phyloP scores from a whole-genome alignment of 2,797 vertebrate species.

The Columba guinea region DNA sequence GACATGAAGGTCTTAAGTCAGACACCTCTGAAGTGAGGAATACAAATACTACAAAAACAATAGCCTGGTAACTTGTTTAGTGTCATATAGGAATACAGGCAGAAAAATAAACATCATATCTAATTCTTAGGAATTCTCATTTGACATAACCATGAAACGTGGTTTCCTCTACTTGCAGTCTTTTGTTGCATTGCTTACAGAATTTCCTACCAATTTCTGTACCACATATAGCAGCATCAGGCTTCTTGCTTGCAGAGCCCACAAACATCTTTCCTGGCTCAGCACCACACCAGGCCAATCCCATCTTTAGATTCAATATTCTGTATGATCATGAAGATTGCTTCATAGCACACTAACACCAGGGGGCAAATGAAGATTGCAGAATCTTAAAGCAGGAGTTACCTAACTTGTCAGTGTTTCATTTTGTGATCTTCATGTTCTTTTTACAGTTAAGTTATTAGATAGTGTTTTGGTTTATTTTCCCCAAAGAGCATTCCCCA shows the following conservation, averaged over 20 bases:
- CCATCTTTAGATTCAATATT: not conserved
- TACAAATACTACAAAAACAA: not conserved
- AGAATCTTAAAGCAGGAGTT: constrained; percentile 1
- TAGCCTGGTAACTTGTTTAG: not conserved
- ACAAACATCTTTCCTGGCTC: not conserved
- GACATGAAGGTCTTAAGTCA: not conserved
- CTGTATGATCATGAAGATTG: not conserved
- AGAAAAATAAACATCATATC: not conserved
- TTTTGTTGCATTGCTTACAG: not conserved
- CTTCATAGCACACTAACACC: constrained; percentile 32
- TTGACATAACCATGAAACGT: not conserved
- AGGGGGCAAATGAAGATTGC: constrained; percentile 48
- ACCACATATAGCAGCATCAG: not conserved
- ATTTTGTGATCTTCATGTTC: not conserved
- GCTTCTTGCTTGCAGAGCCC: not conserved
- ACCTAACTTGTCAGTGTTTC: not conserved
- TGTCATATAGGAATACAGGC: not conserved
- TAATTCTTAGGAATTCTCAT: not conserved
- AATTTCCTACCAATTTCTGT: not conserved
- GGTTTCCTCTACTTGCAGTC: not conserved
- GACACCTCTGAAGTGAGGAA: not conserved
- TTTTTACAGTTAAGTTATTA: not conserved
- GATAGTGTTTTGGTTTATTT: not conserved
- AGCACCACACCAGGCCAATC: not conserved
- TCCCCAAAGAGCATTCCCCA: not conserved